phyloP scores from a whole-genome alignment of 2,888 invertebrate genomes.

The Tenthredo distinguenda region DNA sequence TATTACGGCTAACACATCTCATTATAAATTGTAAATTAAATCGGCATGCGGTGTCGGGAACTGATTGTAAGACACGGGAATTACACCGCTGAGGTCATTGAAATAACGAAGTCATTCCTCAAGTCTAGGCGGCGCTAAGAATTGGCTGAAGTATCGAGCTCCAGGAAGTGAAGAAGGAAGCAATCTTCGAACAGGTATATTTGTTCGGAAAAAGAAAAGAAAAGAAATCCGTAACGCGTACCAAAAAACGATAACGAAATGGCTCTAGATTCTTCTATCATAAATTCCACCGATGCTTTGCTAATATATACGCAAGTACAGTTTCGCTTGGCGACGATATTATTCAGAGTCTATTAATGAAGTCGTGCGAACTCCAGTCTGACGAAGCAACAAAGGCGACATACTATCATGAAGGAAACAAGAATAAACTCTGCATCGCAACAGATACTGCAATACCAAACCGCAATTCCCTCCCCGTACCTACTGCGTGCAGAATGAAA shows the following conservation, averaged over 20 bases:
- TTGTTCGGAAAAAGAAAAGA: neutral
- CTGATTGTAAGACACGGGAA: neutral
- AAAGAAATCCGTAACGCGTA: neutral
- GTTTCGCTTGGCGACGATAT: neutral
- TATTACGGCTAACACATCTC: neutral
- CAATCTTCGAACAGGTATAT: neutral
- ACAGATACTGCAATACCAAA: neutral
- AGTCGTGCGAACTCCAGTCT: slow-evolving; percentile 13
- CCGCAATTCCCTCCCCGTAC: slow-evolving; percentile 8
- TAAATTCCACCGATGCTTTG: neutral
- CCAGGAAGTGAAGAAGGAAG: too few species aligned
- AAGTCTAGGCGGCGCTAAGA: too few species aligned
- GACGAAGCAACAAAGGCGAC: slow-evolving; percentile 12
- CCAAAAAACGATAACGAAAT: neutral
- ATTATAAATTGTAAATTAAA: neutral
- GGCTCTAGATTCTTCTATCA: neutral
- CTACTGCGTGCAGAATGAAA: neutral
- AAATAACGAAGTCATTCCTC: neutral
- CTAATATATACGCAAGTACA: neutral
- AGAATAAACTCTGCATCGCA: neutral
- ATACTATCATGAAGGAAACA: neutral
- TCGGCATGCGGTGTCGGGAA: neutral
- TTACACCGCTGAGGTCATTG: neutral
- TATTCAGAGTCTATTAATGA: neutral
- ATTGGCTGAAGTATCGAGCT: neutral